phyloP scores from a whole-genome alignment of 2,888 invertebrate genomes.

The Andrena bicolor region DNA sequence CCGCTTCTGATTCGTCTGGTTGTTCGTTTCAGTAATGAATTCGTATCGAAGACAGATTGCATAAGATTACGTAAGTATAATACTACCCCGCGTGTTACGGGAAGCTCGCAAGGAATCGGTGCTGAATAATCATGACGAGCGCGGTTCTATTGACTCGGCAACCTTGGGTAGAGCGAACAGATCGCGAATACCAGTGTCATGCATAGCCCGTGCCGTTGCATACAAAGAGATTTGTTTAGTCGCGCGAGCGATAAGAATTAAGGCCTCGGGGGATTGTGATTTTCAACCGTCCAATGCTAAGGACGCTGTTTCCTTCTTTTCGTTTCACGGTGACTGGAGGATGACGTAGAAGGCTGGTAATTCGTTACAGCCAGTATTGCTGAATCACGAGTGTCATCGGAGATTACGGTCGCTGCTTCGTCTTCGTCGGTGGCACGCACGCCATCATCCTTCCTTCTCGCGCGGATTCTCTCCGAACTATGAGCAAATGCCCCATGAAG shows the following conservation, averaged over 20 bases:
- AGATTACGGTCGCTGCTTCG: slow-evolving; percentile 14
- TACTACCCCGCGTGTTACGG: neutral
- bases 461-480: neutral
- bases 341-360: neutral
- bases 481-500: neutral
- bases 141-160: slow-evolving; percentile 9
- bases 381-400: slow-evolving; percentile 24
- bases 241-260: slow-evolving; percentile 9
- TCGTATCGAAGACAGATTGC: slow-evolving; percentile 8
- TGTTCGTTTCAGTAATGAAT: neutral
- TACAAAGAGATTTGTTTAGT: slow-evolving; percentile 14
- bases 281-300: neutral
- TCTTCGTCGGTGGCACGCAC: neutral
- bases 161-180: slow-evolving; percentile 12
- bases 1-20: too few relatives aligned
- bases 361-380: neutral
- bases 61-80: slow-evolving; percentile 46
- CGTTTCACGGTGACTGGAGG: neutral
- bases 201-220: neutral
- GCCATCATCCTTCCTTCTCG: neutral
- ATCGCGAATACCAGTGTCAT: neutral
- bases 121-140: slow-evolving; percentile 30
- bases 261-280: neutral
- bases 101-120: slow-evolving; percentile 13
- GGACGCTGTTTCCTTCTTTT: neutral